Evolutionary conservation across 2,113 vertebrate species (phyloP), one percentile per base, ranked within the genome.

Genomic region (Channa maculata): DNA sequence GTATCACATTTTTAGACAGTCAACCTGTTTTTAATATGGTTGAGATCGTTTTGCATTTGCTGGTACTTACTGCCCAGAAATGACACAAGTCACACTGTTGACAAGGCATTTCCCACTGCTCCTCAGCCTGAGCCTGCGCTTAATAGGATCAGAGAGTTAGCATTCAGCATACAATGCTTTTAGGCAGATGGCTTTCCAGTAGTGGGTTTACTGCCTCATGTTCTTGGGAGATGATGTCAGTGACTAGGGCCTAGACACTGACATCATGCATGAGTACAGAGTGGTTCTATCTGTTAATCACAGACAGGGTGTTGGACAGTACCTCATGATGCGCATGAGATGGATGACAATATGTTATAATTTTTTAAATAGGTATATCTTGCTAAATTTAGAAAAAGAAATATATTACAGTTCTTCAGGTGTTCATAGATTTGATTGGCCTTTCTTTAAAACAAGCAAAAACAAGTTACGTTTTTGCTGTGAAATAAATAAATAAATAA

Each of bases 101-200:
- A 82, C 64, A 10, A 75, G 50, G 77, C 52, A 49, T 77, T 90
- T 60, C 63, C 54, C 5, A 34, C 50, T 24, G 50, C 55, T 73
- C 33, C n/a, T 79, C 34, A 36, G 75, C 44, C 34, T 90, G 89
- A 91, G 13, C 68, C 62, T 59, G 53, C 33, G 3, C 62, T 36
- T 91, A 86, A 88, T 83, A 82, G 67, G 79, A 90, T 92, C 77
- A 90, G 49, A 59, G 62, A 34, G n/a, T 67, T 71, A 65, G 45
- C 51, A 14, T 51, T 37, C 51, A 61, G 39, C 67, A 60, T 34
- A 68, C 61, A 11, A 60, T 54, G 61, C 75, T 80, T 82, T 85
- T 41, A 70, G 52, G 63, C 83, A 79, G 80, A 80, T 70, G 61
- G 60, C 41, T 62, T 36, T 78, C 37, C 58, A 67, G 62, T 7